Conservation (phyloP, 1,140 invertebrate genomes). For the Laupala kohalensis region DNA sequence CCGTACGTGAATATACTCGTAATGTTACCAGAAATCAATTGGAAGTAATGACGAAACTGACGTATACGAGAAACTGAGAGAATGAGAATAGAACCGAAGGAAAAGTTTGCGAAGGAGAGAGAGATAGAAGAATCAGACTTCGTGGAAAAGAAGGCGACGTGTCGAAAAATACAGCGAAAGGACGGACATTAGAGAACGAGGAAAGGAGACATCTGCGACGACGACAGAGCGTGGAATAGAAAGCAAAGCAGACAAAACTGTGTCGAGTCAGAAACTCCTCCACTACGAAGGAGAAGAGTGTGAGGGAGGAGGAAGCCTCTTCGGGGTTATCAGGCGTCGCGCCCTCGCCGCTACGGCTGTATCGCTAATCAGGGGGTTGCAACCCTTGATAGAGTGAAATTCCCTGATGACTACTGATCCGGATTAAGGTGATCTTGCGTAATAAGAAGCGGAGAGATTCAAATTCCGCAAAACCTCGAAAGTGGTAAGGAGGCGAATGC, state of each 20-base stretch:
- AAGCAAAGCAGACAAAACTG: not conserved
- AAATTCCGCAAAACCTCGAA: not conserved
- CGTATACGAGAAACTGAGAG: too few species aligned
- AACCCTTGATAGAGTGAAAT: not conserved
- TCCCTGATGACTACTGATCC: not conserved
- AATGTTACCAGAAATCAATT: too few species aligned
- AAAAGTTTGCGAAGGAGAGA: too few species aligned
- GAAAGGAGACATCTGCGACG: not conserved
- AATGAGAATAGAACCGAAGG: too few species aligned
- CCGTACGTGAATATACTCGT: too few species aligned
- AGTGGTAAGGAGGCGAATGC: not conserved
- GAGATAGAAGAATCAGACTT: too few species aligned
- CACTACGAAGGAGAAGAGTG: too few species aligned
- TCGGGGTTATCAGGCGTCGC: not conserved
- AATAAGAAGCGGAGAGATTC: not conserved
- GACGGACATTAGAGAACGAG: too few species aligned
- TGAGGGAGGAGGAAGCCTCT: not conserved
- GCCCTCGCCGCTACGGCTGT: not conserved
- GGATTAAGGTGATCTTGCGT: not conserved
- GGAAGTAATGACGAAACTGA: too few species aligned
- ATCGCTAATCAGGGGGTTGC: not conserved
- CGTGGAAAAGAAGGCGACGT: too few species aligned
- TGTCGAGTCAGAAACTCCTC: too few species aligned
- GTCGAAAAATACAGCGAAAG: too few species aligned
- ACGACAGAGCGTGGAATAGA: not conserved